Evolutionary conservation across 2,888 invertebrate species (phyloP).

Genomic region (Aporophyla lueneburgensis): DNA sequence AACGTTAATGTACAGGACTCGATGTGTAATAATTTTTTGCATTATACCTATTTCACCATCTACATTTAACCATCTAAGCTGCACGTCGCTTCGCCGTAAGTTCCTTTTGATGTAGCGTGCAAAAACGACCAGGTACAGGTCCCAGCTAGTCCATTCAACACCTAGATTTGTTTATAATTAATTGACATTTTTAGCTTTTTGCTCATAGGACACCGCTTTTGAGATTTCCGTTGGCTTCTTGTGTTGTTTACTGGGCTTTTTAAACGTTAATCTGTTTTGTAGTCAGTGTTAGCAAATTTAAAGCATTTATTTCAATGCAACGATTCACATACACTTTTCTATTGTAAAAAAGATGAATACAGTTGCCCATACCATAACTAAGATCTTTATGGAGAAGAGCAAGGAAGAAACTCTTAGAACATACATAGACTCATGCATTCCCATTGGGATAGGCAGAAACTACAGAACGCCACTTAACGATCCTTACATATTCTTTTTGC

Average conservation of each 20-base stretch:
- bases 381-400: too few species aligned
- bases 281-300: background rate
- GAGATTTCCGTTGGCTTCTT: conserved; percentile 20
- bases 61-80: conserved; percentile 68
- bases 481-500: too few species aligned
- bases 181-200: conserved; percentile 67
- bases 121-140: conserved; percentile 71
- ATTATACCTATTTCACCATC: conserved; percentile 46
- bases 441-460: too few species aligned
- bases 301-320: too few species aligned
- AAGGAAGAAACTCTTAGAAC: too few species aligned
- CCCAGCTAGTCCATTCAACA: conserved; percentile 66
- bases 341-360: too few species aligned
- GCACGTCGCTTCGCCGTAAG: conserved; percentile 73
- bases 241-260: background rate
- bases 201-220: conserved; percentile 38
- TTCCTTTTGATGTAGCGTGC: conserved; percentile 76
- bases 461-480: too few species aligned
- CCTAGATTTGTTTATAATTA: conserved; percentile 73
- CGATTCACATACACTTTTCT: too few species aligned
- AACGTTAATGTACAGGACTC: too few species aligned
- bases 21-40: too few species aligned
- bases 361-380: too few species aligned
- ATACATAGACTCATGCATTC: too few species aligned
- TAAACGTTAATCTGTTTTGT: background rate